These are phyloP conservation scores for Agrotis clavis DNA, from an alignment of 2,888 invertebrate genomes.

Conservation along the genomic window DNA sequence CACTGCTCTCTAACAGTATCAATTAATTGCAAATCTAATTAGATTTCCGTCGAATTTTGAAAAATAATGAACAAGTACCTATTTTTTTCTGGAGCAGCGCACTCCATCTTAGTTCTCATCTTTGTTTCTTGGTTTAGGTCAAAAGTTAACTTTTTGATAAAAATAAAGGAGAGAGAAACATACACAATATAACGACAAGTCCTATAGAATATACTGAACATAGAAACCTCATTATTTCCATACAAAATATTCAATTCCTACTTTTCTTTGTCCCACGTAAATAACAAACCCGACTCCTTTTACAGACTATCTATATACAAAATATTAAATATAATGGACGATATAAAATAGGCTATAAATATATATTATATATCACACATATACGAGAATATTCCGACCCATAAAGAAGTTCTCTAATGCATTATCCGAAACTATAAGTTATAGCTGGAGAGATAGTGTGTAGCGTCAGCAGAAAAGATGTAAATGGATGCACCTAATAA, in stretches of 20 bases:
- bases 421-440: conserved; percentile 91
- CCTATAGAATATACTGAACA: neutral
- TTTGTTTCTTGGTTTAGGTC: no score
- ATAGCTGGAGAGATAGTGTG: conserved; percentile 85
- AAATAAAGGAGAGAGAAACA: no score
- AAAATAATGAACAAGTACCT: no score
- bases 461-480: conserved; percentile 74
- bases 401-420: conserved; percentile 90
- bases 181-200: no score
- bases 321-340: conserved; percentile 51
- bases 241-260: neutral
- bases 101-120: no score
- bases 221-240: neutral
- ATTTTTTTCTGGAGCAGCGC: no score
- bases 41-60: no score
- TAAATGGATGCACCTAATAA: conserved; percentile 19
- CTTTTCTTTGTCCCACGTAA: conserved; percentile 16
- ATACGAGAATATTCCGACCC: conserved; percentile 86
- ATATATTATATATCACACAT: conserved; percentile 74
- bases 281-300: conserved; percentile 8
- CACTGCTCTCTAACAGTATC: no score
- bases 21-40: no score
- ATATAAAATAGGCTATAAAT: conserved; percentile 66
- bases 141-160: no score
- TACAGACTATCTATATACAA: conserved; percentile 35